Evolutionary conservation across 2,797 vertebrate genomes (phyloP), one percentile per base, ranked within the genome.

Genomic region (Danio albolineatus): DNA sequence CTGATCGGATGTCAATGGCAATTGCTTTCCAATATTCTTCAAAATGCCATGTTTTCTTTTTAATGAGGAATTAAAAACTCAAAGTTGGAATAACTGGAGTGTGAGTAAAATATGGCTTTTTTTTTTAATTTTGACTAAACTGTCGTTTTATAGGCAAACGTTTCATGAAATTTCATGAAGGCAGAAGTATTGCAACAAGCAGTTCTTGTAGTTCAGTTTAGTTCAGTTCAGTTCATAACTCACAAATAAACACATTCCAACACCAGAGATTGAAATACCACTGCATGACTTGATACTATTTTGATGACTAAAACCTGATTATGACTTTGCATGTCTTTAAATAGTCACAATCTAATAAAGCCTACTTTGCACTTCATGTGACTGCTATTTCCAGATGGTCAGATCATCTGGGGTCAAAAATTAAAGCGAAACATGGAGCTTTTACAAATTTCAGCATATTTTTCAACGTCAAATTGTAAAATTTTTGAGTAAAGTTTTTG

Each of bases 321-420:
- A 13, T 48, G 57, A 77, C 51, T 14, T 44, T 43, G 21, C 16
- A 57, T 65, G 21, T 54, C 14, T 12, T 44, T 76, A 64, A 57
- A 72, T 62, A 21, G 8, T 44, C 13, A 13, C 19, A 59, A 77
- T 77, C 28, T 77, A 67, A 77, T 77, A 77, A 77, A 67, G 64
- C 41, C 67, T 36, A 67, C 41, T 67, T 67, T 77, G 75, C 53
- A 67, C 41, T 44, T 12, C 7, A 17, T 67, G 41, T 67, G 43
- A 67, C 62, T 67, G 21, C 43, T 57, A 51, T 46, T 67, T 67
- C 19, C 62, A 66, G 51, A 72, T 57, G 53, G 49, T 66, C 21
- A 61, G 48, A 44, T 61, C 7, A 49, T 17, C 69, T 43, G 7
- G 1, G 21, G 0, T 57, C 28, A n/a, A 46, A 54, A 67, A 53